Percentiles rank a stretch among this genome's conserved stretches.
Conservation (phyloP, 2,888 invertebrate genomes). For the Buathra laborator region DNA sequence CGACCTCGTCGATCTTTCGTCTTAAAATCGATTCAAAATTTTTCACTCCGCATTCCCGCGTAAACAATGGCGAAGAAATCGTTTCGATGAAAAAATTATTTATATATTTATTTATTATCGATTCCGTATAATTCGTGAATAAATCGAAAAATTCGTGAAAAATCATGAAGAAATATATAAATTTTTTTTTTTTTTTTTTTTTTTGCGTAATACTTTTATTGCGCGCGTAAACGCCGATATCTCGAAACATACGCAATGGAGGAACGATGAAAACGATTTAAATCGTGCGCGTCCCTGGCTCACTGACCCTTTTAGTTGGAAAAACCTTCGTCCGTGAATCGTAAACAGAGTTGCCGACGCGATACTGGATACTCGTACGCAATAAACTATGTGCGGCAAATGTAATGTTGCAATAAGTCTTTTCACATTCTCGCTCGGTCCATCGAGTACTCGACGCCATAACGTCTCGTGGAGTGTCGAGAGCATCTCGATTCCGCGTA, state of each 20-base stretch:
- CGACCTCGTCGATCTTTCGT: neutral
- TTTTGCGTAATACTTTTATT: neutral
- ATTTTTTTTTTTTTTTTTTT: neutral
- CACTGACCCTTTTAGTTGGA: conserved; percentile 81
- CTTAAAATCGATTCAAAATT: no score
- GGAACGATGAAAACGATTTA: conserved; percentile 17
- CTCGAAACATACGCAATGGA: neutral
- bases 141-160: no score
- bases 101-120: no score
- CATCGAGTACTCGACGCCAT: conserved; percentile 6
- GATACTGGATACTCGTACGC: conserved; percentile 25
- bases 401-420: conserved; percentile 48
- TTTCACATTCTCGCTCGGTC: conserved; percentile 11
- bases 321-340: conserved; percentile 74
- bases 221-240: neutral
- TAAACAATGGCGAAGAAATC: no score
- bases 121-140: no score
- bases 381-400: conserved; percentile 35
- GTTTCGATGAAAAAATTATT: no score
- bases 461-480: neutral
- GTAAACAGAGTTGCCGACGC: conserved; percentile 57
- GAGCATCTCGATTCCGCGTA: neutral
- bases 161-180: no score
- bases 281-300: conserved; percentile 80
- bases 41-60: no score